Percentiles rank a stretch among this genome's conserved stretches.
These are phyloP conservation scores for Melanotaenia nigrans DNA, from an alignment of 2,797 vertebrate genomes.

Conservation along the genomic window DNA sequence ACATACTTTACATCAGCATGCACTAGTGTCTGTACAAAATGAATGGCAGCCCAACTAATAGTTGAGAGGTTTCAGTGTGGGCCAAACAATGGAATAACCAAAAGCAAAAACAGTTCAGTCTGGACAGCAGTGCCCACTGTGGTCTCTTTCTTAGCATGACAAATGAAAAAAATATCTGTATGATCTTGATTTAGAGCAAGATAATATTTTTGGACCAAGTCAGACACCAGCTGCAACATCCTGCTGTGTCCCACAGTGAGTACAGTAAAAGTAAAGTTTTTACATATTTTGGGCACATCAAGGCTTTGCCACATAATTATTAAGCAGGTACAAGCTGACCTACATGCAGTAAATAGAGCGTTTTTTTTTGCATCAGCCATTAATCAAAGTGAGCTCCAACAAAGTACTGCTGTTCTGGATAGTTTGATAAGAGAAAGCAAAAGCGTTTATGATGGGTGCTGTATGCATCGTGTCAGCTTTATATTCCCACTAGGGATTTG, in stretches of 20 bases:
- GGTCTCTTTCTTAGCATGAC: background rate
- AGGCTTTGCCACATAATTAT: constrained; percentile 54
- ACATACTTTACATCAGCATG: too few species aligned
- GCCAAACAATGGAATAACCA: background rate
- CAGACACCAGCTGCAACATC: constrained; percentile 54
- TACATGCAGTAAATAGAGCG: constrained; percentile 77
- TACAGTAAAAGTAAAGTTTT: constrained; percentile 60
- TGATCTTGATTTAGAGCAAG: constrained; percentile 13
- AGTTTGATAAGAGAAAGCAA: constrained; percentile 60
- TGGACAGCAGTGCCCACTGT: background rate
- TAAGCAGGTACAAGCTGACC: constrained; percentile 72
- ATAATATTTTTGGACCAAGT: constrained; percentile 48
- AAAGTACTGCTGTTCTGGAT: constrained; percentile 67
- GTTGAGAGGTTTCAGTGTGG: too few species aligned
- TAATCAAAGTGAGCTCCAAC: constrained; percentile 77
- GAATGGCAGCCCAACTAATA: too few species aligned
- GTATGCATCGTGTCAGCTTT: constrained; percentile 18
- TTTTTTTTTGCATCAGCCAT: constrained; percentile 66
- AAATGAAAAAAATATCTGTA: constrained; percentile 4
- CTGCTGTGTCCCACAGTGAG: constrained; percentile 28
- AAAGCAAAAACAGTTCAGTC: background rate
- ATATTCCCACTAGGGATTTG: constrained; percentile 47
- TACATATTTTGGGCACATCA: constrained; percentile 46
- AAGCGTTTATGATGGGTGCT: constrained; percentile 51
- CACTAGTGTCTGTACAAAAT: too few species aligned